Evolutionary conservation across 1,140 invertebrate species (phyloP).

Genomic region (Neodiprion lecontei): DNA sequence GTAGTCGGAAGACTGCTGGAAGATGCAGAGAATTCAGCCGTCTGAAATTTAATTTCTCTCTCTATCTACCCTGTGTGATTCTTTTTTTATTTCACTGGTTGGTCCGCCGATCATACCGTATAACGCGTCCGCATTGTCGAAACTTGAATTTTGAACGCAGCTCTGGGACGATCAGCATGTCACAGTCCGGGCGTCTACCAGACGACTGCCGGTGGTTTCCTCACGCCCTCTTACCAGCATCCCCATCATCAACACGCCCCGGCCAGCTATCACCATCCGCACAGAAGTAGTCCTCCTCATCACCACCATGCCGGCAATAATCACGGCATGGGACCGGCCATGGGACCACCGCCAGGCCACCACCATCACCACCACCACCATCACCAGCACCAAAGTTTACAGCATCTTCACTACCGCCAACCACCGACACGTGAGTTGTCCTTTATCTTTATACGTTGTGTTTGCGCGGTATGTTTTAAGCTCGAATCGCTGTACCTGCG

Average conservation of each 20-base stretch:
- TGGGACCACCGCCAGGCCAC: slow-evolving; percentile 56
- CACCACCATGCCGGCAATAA: slow-evolving; percentile 47
- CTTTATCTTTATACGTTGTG: not conserved
- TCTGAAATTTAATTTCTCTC: no score
- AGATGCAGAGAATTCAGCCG: not conserved
- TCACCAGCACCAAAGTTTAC: slow-evolving; percentile 57
- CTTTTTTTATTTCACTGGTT: no score
- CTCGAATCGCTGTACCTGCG: no score
- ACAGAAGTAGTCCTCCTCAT: slow-evolving; percentile 57
- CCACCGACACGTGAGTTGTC: slow-evolving; percentile 55
- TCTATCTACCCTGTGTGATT: no score
- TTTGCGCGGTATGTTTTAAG: no score
- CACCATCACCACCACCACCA: slow-evolving; percentile 58
- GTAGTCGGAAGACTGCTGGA: not conserved
- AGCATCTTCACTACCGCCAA: slow-evolving; percentile 58
- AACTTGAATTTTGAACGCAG: slow-evolving; percentile 31
- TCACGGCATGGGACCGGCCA: slow-evolving; percentile 51
- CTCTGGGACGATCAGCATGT: slow-evolving; percentile 63
- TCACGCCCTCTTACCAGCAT: slow-evolving; percentile 56
- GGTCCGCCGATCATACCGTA: no score
- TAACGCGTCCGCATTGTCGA: no score
- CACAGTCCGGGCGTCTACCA: slow-evolving; percentile 62
- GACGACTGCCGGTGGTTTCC: slow-evolving; percentile 49
- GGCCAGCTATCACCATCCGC: slow-evolving; percentile 54
- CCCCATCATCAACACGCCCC: slow-evolving; percentile 49